Conservation (phyloP, 1,140 invertebrate species). For the Chymomyza costata region DNA sequence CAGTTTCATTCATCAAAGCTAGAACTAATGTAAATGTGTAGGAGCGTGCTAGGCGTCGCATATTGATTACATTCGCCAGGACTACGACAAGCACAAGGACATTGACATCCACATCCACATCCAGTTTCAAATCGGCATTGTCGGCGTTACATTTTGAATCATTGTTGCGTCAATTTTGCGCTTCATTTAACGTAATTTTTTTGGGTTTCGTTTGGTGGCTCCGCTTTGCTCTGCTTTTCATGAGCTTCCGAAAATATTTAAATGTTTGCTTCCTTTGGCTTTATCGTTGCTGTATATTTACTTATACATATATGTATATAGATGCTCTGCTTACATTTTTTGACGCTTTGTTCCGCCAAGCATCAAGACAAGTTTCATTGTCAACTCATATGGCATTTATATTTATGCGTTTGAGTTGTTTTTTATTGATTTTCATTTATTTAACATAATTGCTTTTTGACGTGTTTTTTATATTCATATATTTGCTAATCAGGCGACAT, state of each 20-base stretch:
- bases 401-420: conserved; percentile 36
- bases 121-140: too few species aligned
- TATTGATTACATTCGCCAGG: conserved; percentile 59
- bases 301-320: too few species aligned
- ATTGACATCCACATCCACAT: too few species aligned
- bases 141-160: conserved; percentile 40
- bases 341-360: background rate
- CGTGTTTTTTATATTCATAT: conserved; percentile 55
- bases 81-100: too few species aligned
- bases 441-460: conserved; percentile 66
- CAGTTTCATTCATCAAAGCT: conserved; percentile 13
- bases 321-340: background rate
- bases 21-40: conserved; percentile 28
- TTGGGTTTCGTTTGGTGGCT: conserved; percentile 24
- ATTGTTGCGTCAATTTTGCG: conserved; percentile 59
- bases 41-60: conserved; percentile 15
- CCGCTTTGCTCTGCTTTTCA: too few species aligned
- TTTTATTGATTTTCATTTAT: conserved; percentile 70
- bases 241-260: conserved; percentile 47
- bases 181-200: conserved; percentile 54
- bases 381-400: conserved; percentile 8
- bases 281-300: too few species aligned
- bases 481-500: conserved; percentile 47
- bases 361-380: background rate
- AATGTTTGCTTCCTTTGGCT: conserved; percentile 46